phyloP scores from a whole-genome alignment of 2,797 vertebrate genomes.

The Apodemus agrarius region DNA sequence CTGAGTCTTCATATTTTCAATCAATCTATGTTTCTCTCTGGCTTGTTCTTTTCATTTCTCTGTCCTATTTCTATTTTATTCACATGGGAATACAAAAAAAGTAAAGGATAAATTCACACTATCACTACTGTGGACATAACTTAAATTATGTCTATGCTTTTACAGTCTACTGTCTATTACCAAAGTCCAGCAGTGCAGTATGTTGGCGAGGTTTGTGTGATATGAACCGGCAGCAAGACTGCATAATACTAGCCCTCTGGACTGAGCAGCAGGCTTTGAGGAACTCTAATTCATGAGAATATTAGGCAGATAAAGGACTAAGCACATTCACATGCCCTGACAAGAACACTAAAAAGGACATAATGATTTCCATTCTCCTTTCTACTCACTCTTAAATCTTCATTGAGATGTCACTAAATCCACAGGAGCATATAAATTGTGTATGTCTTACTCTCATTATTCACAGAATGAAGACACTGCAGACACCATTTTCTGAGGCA shows the following conservation, averaged over 20 bases:
- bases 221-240: background rate
- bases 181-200: background rate
- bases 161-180: background rate
- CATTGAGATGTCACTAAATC: background rate
- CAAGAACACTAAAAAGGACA: background rate
- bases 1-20: background rate
- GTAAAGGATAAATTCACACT: background rate
- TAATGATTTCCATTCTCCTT: background rate
- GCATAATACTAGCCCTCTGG: rapidly evolving
- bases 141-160: background rate
- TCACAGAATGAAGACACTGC: background rate
- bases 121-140: background rate
- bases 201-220: background rate
- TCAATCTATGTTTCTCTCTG: background rate
- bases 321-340: background rate
- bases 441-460: background rate
- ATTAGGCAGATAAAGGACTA: background rate
- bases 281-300: background rate
- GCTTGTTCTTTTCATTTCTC: background rate
- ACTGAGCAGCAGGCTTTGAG: background rate
- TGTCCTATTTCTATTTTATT: background rate
- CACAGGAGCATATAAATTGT: background rate
- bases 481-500: background rate
- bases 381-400: background rate
- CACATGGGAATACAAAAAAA: background rate